A percentile compares a stretch with the other conserved stretches of the same genome.
Evolutionary conservation across 2,113 vertebrate species (phyloP).

Genomic region (Lepus americanus): DNA sequence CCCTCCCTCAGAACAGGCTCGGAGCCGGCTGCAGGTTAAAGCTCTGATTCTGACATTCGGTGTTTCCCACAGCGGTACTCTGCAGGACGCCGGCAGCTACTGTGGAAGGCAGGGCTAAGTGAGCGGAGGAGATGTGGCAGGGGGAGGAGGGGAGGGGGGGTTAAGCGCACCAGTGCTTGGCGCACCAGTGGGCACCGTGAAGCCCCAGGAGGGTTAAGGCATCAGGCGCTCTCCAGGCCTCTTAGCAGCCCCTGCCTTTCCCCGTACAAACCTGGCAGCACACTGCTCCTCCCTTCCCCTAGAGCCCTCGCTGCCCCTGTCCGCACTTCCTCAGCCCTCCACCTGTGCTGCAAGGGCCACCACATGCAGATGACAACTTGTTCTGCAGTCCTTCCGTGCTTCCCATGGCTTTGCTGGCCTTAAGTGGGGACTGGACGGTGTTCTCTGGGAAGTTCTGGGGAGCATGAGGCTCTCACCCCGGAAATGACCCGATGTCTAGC

Average conservation of each 20-base stretch:
- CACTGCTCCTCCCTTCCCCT: too few relatives aligned
- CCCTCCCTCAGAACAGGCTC: background rate
- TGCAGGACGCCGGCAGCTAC: background rate
- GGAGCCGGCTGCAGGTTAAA: background rate
- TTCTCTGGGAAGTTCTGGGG: background rate
- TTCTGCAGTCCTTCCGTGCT: background rate
- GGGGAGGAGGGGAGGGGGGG: too few relatives aligned
- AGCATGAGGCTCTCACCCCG: too few relatives aligned
- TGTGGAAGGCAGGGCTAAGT: background rate
- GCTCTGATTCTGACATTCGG: background rate
- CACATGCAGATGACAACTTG: background rate
- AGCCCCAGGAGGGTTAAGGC: background rate
- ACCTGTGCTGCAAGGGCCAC: background rate
- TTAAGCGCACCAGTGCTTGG: background rate
- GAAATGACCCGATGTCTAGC: background rate
- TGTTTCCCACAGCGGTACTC: background rate
- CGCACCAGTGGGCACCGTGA: accelerated
- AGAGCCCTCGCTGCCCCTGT: background rate
- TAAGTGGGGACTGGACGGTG: accelerated
- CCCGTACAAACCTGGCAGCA: too few relatives aligned
- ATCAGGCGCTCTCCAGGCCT: background rate
- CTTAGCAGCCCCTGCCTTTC: too few relatives aligned
- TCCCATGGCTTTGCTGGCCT: background rate
- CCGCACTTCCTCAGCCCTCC: background rate
- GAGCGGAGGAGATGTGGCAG: background rate